phyloP scores from a whole-genome alignment of 92 coral and sea anemone species.

The Epizoanthus scotinus region DNA sequence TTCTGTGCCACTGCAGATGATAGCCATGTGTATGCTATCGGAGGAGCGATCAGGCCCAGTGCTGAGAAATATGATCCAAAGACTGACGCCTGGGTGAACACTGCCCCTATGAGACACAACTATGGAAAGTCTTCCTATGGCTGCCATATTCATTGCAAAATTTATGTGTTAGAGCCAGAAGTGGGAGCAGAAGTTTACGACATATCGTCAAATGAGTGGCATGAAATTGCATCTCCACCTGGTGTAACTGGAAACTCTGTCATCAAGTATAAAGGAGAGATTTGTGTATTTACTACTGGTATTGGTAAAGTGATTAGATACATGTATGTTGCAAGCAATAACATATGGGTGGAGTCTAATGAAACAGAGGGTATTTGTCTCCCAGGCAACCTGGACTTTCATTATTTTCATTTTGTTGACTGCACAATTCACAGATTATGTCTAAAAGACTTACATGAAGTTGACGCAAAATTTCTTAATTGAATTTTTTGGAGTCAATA shows the following conservation, averaged over 20 bases:
- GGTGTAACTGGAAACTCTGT: not conserved
- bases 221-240: not conserved
- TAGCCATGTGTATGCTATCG: slow-evolving; percentile 55
- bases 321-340: slow-evolving; percentile 5
- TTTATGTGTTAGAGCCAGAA: slow-evolving; percentile 58
- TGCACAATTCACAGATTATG: slow-evolving; percentile 3
- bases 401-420: not conserved
- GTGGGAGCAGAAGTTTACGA: slow-evolving; percentile 55
- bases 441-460: slow-evolving; percentile 17
- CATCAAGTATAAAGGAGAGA: not conserved
- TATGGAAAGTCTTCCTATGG: slow-evolving; percentile 1
- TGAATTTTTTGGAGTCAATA: not conserved
- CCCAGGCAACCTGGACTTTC: not conserved
- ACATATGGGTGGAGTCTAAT: not conserved
- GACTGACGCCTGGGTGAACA: slow-evolving; percentile 54
- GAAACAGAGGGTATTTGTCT: not conserved
- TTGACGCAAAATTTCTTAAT: slow-evolving; percentile 8
- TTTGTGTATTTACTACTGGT: not conserved
- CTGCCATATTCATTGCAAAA: slow-evolving; percentile 46
- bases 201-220: slow-evolving; percentile 50
- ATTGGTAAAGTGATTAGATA: not conserved
- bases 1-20: slow-evolving; percentile 59
- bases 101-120: slow-evolving; percentile 48
- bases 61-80: slow-evolving; percentile 62
- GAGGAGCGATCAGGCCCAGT: slow-evolving; percentile 52